These are phyloP conservation scores for Flexamia atlantica DNA, from an alignment of 2,888 invertebrate genomes.

Conservation along the genomic window DNA sequence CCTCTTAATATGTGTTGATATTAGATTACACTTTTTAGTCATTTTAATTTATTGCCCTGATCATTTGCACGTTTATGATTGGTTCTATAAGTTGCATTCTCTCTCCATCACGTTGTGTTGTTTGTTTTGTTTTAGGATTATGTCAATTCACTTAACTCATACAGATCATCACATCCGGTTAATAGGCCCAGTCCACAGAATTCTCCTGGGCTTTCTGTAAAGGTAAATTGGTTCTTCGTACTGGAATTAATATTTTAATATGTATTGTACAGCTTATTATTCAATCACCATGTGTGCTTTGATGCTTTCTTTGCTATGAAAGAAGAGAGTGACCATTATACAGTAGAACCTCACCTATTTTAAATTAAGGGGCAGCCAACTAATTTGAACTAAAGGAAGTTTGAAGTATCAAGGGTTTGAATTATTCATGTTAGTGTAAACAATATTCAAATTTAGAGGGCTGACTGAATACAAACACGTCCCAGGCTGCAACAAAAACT, in stretches of 20 bases:
- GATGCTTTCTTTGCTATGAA: too few species aligned
- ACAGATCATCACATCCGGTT: slow-evolving; percentile 76
- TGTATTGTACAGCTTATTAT: too few species aligned
- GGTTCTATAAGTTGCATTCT: not conserved
- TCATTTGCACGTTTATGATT: slow-evolving; percentile 30
- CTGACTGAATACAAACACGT: too few species aligned
- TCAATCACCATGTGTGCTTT: too few species aligned
- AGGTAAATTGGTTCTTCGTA: slow-evolving; percentile 68
- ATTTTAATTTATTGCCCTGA: slow-evolving; percentile 13
- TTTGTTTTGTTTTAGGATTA: slow-evolving; percentile 63
- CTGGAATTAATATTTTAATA: not conserved
- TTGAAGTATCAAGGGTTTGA: too few species aligned
- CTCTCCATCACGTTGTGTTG: slow-evolving; percentile 31
- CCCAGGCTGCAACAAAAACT: too few species aligned
- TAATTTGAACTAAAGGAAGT: too few species aligned
- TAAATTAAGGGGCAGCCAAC: too few species aligned
- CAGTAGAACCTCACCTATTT: too few species aligned
- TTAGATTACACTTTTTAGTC: slow-evolving; percentile 22
- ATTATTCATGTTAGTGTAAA: too few species aligned
- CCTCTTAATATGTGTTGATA: not conserved
- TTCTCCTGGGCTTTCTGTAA: slow-evolving; percentile 76
- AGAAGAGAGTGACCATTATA: too few species aligned
- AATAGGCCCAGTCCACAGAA: slow-evolving; percentile 77
- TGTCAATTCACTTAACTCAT: slow-evolving; percentile 74
- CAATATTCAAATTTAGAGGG: too few species aligned